phyloP scores from a whole-genome alignment of 2,113 vertebrate species.

The Motacilla tschutschensis region DNA sequence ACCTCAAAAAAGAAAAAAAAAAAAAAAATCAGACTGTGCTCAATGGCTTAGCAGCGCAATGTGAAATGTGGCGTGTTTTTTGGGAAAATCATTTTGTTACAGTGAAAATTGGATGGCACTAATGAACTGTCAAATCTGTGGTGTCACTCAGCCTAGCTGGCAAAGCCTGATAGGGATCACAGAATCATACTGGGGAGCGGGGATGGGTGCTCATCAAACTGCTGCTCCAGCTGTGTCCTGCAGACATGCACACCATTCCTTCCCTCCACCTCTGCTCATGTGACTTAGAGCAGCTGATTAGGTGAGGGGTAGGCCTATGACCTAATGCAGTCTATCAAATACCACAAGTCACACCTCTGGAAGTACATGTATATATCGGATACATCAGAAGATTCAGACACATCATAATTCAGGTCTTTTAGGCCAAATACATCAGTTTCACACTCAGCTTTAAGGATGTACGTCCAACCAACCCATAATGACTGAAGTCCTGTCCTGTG shows the following conservation, averaged over 20 bases:
- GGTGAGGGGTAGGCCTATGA: neutral
- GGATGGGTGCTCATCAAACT: neutral
- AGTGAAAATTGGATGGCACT: neutral
- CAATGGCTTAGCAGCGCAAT: neutral
- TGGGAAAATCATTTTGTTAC: neutral
- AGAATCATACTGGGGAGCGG: fast-evolving
- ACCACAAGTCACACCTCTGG: neutral
- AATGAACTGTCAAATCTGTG: neutral
- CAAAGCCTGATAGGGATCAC: neutral
- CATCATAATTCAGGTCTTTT: neutral
- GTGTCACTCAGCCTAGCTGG: neutral
- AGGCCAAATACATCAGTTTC: neutral
- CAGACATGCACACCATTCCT: neutral
- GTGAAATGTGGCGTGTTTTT: neutral
- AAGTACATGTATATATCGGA: neutral
- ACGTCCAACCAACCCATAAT: fast-evolving
- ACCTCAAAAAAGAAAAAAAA: neutral
- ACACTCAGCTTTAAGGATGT: neutral
- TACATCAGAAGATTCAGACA: neutral
- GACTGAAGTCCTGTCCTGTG: neutral
- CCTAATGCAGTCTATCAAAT: neutral
- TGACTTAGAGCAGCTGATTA: neutral
- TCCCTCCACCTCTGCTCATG: neutral
- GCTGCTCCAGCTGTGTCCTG: neutral
- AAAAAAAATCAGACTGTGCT: neutral